Evolutionary conservation across 2,888 invertebrate species (phyloP).

Genomic region (Anoplius nigerrimus): DNA sequence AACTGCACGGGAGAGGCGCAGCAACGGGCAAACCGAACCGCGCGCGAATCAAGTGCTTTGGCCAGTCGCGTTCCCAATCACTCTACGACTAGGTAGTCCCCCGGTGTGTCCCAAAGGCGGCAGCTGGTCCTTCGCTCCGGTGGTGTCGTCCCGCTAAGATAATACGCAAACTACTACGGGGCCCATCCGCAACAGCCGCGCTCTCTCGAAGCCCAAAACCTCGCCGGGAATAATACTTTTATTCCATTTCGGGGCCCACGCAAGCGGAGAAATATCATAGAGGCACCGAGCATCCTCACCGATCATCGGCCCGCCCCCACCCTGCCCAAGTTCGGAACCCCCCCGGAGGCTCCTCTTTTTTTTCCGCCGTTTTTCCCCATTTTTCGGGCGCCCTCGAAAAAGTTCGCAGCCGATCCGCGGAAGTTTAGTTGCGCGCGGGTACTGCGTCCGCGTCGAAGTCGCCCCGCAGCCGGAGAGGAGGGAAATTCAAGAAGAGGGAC

Average conservation of each 20-base stretch:
- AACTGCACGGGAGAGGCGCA: conserved; percentile 75
- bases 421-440: neutral
- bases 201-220: neutral
- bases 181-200: conserved; percentile 47
- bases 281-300: too few relatives aligned
- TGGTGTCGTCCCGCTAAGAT: conserved; percentile 55
- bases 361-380: too few relatives aligned
- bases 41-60: conserved; percentile 75
- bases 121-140: conserved; percentile 57
- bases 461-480: neutral
- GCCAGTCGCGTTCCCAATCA: conserved; percentile 76
- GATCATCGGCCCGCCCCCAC: neutral
- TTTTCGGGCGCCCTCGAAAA: too few relatives aligned
- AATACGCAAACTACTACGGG: conserved; percentile 32
- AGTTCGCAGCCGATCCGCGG: neutral
- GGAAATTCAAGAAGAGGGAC: conserved; percentile 2
- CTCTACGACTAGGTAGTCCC: conserved; percentile 76
- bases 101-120: conserved; percentile 69
- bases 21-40: conserved; percentile 72
- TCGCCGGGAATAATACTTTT: too few relatives aligned
- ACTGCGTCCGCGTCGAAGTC: conserved; percentile 5
- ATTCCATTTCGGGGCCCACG: too few relatives aligned
- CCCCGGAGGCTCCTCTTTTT: too few relatives aligned
- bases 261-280: neutral
- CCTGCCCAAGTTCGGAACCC: too few relatives aligned